Conservation (phyloP, 2,797 vertebrate genomes). For the Chrysocyon brachyurus region DNA sequence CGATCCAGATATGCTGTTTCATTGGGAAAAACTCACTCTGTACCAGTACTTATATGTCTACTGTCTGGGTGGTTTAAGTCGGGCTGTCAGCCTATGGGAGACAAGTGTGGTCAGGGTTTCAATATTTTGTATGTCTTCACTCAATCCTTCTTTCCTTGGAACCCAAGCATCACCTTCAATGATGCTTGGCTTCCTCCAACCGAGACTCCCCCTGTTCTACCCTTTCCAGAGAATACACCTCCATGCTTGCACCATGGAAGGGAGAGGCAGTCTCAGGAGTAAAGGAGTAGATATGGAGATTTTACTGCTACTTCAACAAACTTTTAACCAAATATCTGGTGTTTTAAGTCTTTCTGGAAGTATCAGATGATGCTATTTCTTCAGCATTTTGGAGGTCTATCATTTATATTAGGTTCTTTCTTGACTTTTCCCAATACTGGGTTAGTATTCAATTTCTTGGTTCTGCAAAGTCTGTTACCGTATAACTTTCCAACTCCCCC, state of each 20-base stretch:
- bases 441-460: background rate
- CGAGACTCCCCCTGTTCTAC: background rate
- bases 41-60: background rate
- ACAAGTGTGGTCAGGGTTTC: fast-evolving
- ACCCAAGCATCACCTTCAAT: too few species aligned
- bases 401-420: background rate
- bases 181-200: background rate
- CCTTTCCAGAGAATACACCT: background rate
- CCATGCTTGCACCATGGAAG: background rate
- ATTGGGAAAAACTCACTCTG: background rate
- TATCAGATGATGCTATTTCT: background rate
- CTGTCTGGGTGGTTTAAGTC: background rate
- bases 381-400: background rate
- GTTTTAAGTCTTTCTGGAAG: background rate
- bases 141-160: background rate
- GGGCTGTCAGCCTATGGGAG: background rate
- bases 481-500: background rate
- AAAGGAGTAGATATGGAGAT: background rate
- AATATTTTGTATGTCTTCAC: background rate
- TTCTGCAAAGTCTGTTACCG: background rate
- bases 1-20: background rate
- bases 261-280: background rate
- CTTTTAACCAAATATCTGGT: background rate
- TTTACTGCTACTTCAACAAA: background rate
- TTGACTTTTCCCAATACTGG: background rate